Base-by-base conservation (phyloP, 2,888 invertebrate species). In the Pristionchus mayeri region DNA sequence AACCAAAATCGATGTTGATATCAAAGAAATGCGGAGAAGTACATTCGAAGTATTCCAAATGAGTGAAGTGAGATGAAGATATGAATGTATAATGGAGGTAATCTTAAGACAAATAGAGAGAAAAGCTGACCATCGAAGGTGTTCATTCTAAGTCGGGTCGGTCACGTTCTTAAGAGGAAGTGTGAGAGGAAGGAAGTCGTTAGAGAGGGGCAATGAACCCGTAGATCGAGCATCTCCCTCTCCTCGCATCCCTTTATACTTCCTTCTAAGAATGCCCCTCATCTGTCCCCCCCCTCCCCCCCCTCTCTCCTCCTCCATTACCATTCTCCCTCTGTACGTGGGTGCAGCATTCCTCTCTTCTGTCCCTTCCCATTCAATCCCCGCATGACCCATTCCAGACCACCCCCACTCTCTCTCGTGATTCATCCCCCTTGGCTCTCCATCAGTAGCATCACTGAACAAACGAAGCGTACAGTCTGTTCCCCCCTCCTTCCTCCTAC, bases 101-200 rank as follows among this genome's bases (percentile, higher is more conserved):
- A 67, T 67, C 67, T n/a, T n/a, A n/a, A n/a, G n/a, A 63, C 16
- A 67, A 37, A 67, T 4, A 11, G 37, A 57, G n/a, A 57, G 27
- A 67, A 9, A 11, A 37, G 9, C 21, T 37, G 67, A 67, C 21
- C 67, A 18, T 34, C 21, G 37, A 27, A 67, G 27, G 67, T 37
- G 67, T 67, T 67, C 37, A 67, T 21, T 37, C 37, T 4, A 37
- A 67, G 34, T 37, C 18, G 9, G 18, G 21, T 34, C 37, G 67
- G 37, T 67, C 67, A 67, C 67, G 34, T 67, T 67, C 67, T 67
- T 67, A 67, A 27, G 57, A n/a, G 57, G 37, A 37, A 34, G 9
- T 37, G 67, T 67, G 67, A 67, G 67, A 67, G 30, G n/a, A 60
- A 60, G 67, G 67, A 67, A 67, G 67, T 67, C 67, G 67, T 67